These are phyloP conservation scores for Protula sp. DNA, from an alignment of 2,888 invertebrate species.

Conservation along the genomic window DNA sequence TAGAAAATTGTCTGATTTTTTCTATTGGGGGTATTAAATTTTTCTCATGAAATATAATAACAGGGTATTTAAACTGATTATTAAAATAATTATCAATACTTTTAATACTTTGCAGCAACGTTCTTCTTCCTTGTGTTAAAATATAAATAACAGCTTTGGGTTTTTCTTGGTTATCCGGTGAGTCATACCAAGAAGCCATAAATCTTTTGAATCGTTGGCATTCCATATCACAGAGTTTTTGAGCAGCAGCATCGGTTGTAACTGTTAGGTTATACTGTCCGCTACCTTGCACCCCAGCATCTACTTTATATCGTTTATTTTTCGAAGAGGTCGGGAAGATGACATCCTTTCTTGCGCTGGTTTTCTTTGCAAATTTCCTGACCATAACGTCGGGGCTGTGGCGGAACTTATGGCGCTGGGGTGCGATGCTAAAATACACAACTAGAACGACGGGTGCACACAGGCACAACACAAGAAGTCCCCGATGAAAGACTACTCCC, in stretches of 20 bases:
- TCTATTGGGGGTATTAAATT: constrained; percentile 3
- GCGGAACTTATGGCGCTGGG: no score
- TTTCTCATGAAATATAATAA: constrained; percentile 26
- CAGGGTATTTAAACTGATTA: constrained; percentile 18
- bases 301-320: not conserved
- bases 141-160: constrained; percentile 20
- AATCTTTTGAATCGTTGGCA: no score
- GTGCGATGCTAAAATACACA: no score
- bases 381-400: not conserved
- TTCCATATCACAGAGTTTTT: no score
- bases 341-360: not conserved
- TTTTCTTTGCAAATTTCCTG: not conserved
- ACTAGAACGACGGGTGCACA: no score
- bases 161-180: no score
- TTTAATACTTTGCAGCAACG: constrained; percentile 4
- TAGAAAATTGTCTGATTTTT: constrained; percentile 3
- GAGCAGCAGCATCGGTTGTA: no score
- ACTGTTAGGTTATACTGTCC: no score
- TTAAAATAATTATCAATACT: constrained; percentile 18
- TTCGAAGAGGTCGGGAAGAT: not conserved
- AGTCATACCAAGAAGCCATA: no score
- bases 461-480: no score
- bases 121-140: constrained; percentile 11
- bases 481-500: no score
- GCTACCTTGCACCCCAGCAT: not conserved